Base-by-base conservation (phyloP, 1,140 invertebrate genomes). In the Choristoneura fumiferana region DNA sequence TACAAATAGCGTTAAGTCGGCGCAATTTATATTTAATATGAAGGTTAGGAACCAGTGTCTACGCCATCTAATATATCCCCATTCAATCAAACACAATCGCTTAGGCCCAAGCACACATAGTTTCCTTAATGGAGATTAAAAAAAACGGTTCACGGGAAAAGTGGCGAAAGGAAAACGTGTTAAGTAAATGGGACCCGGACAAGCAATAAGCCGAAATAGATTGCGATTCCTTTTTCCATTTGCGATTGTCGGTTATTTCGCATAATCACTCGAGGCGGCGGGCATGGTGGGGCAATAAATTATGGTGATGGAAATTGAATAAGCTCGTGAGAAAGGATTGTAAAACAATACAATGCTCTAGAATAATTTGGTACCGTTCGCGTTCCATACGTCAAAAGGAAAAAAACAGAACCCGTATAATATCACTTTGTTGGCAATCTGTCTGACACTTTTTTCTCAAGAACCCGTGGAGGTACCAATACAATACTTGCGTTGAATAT, bases 181-280 rank as follows among this genome's bases (percentile, higher is more conserved):
- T 60, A 68, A 68, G 59, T 62, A 68, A 62, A 62, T 57, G 60
- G 57, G 33, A 57, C 55, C 58, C 59, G 36, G 58, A 62, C 62
- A 65, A 62, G 67, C 62, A 65, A 69, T 69, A 69, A 62, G 63
- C 60, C 33, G 13, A 62, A 69, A 69, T 69, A 69, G 63, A 69
- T 69, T 65, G 60, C 67, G 54, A 65, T 60, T 61, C 63, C 57
- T 60, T 69, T 69, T 69, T 63, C 67, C 67, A 69, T 69, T 69
- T 69, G 63, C 63, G 57, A 65, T 69, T 69, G 67, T 69, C 57
- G 60, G 67, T 29, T 69, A 69, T 65, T 69, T 65, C 62, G 55
- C 58, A 69, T 69, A 69, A 69, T 69, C 63, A 63, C 60, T 60
- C n/a, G 45, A 22, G 39, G 57, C 22, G 49, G 38, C 0, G 57